These are phyloP conservation scores for Xiphorhynchus elegans DNA, from an alignment of 2,113 vertebrate genomes.

Conservation along the genomic window DNA sequence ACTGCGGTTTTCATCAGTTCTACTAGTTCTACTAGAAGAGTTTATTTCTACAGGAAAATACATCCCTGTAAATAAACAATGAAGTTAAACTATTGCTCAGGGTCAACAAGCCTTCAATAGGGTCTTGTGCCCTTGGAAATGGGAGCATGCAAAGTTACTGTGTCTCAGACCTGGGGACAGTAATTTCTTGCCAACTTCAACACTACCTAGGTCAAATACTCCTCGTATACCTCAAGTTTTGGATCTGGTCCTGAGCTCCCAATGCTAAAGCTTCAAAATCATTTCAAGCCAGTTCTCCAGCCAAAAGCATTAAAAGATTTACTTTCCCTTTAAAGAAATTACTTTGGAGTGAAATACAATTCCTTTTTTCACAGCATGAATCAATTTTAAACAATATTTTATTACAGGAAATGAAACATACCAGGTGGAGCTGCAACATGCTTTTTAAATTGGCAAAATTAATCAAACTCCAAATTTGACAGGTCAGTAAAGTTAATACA, in stretches of 20 bases:
- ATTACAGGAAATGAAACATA: constrained; percentile 13
- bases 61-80: background rate
- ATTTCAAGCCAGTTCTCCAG: background rate
- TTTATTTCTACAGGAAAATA: background rate
- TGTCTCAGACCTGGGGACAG: background rate
- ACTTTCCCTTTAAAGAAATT: background rate
- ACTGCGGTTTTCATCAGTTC: background rate
- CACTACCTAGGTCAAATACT: background rate
- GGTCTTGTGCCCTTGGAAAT: background rate
- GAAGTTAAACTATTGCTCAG: background rate
- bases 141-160: background rate
- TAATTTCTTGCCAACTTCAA: background rate
- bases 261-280: background rate
- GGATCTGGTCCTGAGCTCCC: background rate
- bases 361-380: background rate
- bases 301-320: background rate
- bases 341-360: background rate
- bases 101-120: background rate
- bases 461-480: background rate
- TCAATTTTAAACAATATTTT: constrained; percentile 21
- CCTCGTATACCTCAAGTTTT: background rate
- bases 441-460: constrained; percentile 32
- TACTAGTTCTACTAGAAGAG: background rate
- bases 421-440: background rate
- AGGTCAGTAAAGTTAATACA: background rate